Evolutionary conservation across 2,113 vertebrate species (phyloP).

Genomic region (Nansenia antarctica): DNA sequence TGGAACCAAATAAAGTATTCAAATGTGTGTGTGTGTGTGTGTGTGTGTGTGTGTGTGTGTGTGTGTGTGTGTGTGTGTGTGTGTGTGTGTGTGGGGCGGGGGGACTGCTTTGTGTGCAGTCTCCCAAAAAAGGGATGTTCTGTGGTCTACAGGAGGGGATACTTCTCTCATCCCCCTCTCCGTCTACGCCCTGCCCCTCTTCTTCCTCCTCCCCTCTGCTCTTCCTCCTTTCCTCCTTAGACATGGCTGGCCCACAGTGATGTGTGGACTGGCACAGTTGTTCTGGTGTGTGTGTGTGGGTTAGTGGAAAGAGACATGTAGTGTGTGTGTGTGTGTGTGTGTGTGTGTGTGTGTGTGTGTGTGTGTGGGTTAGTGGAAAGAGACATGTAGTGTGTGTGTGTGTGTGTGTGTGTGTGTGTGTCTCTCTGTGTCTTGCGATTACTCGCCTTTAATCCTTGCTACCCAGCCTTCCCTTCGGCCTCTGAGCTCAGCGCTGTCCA

Average conservation of each 20-base stretch:
- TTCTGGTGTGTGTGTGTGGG: neutral
- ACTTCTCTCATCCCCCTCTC: neutral
- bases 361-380: neutral
- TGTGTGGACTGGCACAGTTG: neutral
- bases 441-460: constrained; percentile 9
- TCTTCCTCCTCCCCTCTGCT: neutral
- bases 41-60: too few relatives aligned
- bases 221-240: neutral
- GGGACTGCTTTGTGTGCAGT: neutral
- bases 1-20: too few relatives aligned
- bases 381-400: neutral
- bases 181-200: neutral
- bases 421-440: constrained; percentile 1
- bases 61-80: too few relatives aligned
- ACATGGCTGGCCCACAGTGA: neutral
- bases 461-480: neutral
- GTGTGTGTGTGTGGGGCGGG: too few relatives aligned
- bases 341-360: neutral
- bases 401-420: neutral
- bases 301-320: too few relatives aligned
- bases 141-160: neutral
- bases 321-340: neutral
- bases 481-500: constrained; percentile 3
- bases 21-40: too few relatives aligned
- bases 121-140: neutral